A percentile compares a stretch with the other conserved stretches of the same genome.
Evolutionary conservation across 2,113 vertebrate species (phyloP).

Genomic region (Python bivittatus): DNA sequence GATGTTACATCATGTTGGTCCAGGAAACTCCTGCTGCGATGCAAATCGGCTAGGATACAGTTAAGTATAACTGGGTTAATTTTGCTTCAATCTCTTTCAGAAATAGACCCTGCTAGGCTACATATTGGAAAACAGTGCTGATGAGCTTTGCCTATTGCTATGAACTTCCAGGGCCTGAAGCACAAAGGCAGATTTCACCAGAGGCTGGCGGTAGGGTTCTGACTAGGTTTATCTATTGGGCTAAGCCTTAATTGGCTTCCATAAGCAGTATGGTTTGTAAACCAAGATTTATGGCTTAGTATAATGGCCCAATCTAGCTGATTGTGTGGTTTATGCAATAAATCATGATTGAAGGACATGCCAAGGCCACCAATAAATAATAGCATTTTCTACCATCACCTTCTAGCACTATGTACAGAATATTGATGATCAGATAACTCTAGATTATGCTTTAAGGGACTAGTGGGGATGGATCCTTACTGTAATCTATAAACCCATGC

Average conservation of each 20-base stretch:
- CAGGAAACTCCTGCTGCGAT: conserved; percentile 42
- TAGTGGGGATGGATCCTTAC: no score
- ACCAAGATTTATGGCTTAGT: no score
- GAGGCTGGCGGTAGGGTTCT: neutral
- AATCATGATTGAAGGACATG: no score
- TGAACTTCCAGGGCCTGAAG: neutral
- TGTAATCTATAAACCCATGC: no score
- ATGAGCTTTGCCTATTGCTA: neutral
- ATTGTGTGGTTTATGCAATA: no score
- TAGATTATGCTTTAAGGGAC: no score
- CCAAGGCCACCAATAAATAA: no score
- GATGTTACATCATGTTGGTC: conserved; percentile 51
- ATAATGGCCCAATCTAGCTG: no score
- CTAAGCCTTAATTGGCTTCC: neutral
- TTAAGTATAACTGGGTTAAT: conserved; percentile 38
- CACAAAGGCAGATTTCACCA: conserved; percentile 4
- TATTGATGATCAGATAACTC: no score
- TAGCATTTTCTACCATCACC: no score
- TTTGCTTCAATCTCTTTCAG: conserved; percentile 39
- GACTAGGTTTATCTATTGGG: neutral
- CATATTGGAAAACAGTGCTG: conserved; percentile 26
- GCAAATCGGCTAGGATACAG: conserved; percentile 38
- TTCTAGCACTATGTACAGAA: no score
- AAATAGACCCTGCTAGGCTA: conserved; percentile 32
- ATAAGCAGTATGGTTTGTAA: neutral